Evolutionary conservation across 2,113 vertebrate species (phyloP).

Genomic region (Boulengeromyrus knoepffleri): DNA sequence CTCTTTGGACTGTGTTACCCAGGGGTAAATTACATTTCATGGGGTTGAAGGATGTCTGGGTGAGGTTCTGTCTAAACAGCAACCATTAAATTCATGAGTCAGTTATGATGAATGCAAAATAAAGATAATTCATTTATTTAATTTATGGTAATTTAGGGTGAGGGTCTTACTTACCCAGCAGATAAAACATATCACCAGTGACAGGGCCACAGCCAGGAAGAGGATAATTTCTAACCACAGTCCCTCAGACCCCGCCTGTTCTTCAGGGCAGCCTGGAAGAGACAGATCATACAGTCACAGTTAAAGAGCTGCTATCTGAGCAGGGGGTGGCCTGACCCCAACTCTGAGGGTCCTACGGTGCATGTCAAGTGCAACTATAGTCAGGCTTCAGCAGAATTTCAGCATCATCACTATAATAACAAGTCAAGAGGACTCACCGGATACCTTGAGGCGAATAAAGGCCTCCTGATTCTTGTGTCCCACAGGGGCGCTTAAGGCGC

Average conservation of each 20-base stretch:
- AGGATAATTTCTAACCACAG: conserved; percentile 22
- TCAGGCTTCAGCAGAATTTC: neutral
- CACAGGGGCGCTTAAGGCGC: conserved; percentile 48
- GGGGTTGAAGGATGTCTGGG: neutral
- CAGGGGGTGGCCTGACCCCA: too few species aligned
- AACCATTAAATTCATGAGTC: neutral
- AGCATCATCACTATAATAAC: neutral
- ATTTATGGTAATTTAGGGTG: neutral
- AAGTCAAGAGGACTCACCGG: conserved; percentile 40
- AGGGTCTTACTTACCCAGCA: conserved; percentile 54
- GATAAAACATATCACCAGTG: conserved; percentile 35
- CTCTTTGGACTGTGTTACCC: neutral
- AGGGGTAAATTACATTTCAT: neutral
- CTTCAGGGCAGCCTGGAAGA: conserved; percentile 31
- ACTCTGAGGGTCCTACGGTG: neutral
- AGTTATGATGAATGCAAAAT: neutral
- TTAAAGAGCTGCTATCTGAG: neutral
- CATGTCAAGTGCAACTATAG: neutral
- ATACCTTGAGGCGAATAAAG: conserved; percentile 32
- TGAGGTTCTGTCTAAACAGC: neutral
- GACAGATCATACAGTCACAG: neutral
- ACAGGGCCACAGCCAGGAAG: conserved; percentile 21
- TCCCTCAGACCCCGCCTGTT: neutral
- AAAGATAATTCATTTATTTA: neutral
- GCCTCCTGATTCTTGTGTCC: conserved; percentile 50